phyloP scores from a whole-genome alignment of 2,113 vertebrate genomes.

The Acinonyx jubatus region DNA sequence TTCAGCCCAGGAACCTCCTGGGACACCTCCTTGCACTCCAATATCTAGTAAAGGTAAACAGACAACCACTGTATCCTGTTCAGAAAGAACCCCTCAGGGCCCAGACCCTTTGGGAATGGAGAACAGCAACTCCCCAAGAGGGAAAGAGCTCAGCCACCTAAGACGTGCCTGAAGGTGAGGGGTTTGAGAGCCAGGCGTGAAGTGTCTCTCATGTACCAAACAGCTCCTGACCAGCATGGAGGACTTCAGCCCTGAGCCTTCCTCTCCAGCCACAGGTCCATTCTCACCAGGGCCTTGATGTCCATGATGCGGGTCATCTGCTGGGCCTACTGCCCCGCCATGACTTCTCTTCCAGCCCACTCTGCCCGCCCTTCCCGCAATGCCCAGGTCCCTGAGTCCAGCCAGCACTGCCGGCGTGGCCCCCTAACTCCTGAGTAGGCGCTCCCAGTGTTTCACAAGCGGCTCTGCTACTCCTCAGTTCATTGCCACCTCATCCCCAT shows the following conservation, averaged over 20 bases:
- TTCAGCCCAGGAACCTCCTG: not conserved
- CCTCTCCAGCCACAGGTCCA: not conserved
- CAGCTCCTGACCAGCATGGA: not conserved
- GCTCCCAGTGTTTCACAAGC: rapidly evolving
- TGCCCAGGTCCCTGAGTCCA: not conserved
- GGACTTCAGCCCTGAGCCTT: not conserved
- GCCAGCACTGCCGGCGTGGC: not conserved
- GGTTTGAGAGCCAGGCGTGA: not conserved
- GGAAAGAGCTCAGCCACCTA: not conserved
- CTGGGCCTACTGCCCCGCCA: not conserved
- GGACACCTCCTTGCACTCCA: not conserved
- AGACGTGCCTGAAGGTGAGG: not conserved
- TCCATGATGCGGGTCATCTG: not conserved
- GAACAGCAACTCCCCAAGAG: not conserved
- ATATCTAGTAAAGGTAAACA: not conserved
- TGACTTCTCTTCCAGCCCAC: not conserved
- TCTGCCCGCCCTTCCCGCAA: not conserved
- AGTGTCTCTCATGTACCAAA: not conserved
- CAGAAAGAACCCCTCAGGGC: not conserved
- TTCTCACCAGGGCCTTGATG: not conserved
- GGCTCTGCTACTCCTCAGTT: not conserved
- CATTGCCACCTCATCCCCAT: not conserved
- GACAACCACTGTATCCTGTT: not conserved
- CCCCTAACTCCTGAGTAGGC: not conserved
- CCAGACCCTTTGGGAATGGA: not conserved